These are phyloP conservation scores for Cepaea hortensis DNA, from an alignment of 2,888 invertebrate genomes.

Conservation along the genomic window DNA sequence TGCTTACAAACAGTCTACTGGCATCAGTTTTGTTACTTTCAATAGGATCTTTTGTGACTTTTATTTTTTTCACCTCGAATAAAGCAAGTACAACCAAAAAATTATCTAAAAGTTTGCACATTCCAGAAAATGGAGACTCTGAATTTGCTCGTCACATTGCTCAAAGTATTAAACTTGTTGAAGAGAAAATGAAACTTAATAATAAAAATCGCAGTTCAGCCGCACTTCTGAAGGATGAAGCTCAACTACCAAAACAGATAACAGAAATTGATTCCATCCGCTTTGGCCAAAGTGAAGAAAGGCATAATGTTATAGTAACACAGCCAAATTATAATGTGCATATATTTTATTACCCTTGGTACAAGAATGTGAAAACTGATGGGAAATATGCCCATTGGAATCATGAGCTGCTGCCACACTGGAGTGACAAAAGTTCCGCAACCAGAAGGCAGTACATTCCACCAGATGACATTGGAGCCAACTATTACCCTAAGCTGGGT, in stretches of 20 bases:
- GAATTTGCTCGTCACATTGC: not conserved
- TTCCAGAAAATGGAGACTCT: not conserved
- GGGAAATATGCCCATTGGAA: slow-evolving; percentile 76
- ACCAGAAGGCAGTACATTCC: slow-evolving; percentile 79
- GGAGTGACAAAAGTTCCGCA: slow-evolving; percentile 72
- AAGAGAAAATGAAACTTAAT: slow-evolving; percentile 15
- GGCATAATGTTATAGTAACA: not conserved
- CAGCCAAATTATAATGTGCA: slow-evolving; percentile 73
- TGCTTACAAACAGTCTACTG: slow-evolving; percentile 6
- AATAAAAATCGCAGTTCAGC: not conserved
- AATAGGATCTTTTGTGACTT: slow-evolving; percentile 3
- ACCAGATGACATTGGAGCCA: slow-evolving; percentile 79
- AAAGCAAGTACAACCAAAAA: not conserved
- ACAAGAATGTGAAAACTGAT: slow-evolving; percentile 71
- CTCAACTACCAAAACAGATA: not conserved
- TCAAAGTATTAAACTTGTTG: not conserved
- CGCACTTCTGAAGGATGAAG: not conserved
- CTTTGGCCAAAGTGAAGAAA: not conserved
- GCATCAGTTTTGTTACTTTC: slow-evolving; percentile 14
- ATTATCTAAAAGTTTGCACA: not conserved
- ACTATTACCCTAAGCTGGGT: slow-evolving; percentile 79
- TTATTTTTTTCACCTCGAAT: not conserved
- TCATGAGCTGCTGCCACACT: slow-evolving; percentile 74
- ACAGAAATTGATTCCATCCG: not conserved
- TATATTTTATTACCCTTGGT: slow-evolving; percentile 78